Evolutionary conservation across 2,888 invertebrate species (phyloP).

Genomic region (Leucophora obtusa): DNA sequence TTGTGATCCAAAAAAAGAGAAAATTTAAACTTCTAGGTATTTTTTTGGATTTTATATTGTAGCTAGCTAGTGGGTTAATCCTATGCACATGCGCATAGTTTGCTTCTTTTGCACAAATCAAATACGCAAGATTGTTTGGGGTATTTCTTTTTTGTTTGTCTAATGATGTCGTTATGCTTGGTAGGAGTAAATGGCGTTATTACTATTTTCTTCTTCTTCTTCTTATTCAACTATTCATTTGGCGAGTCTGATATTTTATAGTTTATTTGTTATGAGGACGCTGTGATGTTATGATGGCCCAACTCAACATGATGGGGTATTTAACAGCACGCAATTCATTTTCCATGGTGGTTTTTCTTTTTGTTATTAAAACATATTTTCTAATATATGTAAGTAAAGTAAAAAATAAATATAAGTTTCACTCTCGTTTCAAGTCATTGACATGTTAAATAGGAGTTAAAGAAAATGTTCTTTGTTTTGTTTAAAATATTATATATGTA

Average conservation of each 20-base stretch:
- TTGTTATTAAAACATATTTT: slow-evolving; percentile 21
- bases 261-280: slow-evolving; percentile 55
- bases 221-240: slow-evolving; percentile 11
- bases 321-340: slow-evolving; percentile 63
- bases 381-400: slow-evolving; percentile 12
- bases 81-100: slow-evolving; percentile 39
- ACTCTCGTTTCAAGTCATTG: slow-evolving; percentile 60
- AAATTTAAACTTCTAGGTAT: background rate
- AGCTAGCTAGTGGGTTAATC: slow-evolving; percentile 10
- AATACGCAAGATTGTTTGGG: slow-evolving; percentile 31
- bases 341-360: slow-evolving; percentile 18
- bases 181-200: slow-evolving; percentile 31
- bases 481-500: too few relatives aligned
- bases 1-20: too few relatives aligned
- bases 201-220: background rate
- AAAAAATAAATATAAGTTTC: slow-evolving; percentile 44
- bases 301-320: slow-evolving; percentile 43
- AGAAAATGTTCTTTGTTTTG: background rate
- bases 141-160: slow-evolving; percentile 17
- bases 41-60: background rate
- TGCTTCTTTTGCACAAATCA: slow-evolving; percentile 9
- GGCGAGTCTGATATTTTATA: slow-evolving; percentile 38
- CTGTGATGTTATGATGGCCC: slow-evolving; percentile 35
- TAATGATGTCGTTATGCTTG: slow-evolving; percentile 51
- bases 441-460: slow-evolving; percentile 53